Percentiles rank a stretch among this genome's conserved stretches.
These are phyloP conservation scores for Mormyrus lacerda DNA, from an alignment of 2,113 vertebrate genomes.

Conservation along the genomic window DNA sequence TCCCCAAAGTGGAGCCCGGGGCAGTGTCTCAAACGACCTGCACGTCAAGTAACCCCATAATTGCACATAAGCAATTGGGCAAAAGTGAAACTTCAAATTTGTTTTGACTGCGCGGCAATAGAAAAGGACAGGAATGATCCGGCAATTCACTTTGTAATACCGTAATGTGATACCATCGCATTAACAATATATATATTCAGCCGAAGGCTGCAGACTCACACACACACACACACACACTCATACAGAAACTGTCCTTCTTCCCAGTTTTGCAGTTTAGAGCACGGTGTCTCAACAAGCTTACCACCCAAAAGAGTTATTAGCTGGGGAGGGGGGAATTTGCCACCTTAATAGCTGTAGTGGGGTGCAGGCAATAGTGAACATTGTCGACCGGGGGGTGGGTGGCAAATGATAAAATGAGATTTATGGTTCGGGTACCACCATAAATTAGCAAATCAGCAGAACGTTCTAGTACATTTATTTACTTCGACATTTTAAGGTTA, in stretches of 20 bases:
- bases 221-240: neutral
- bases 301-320: neutral
- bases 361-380: neutral
- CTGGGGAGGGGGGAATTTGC: neutral
- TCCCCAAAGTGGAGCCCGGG: slow-evolving; percentile 38
- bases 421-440: neutral
- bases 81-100: slow-evolving; percentile 37
- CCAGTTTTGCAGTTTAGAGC: neutral
- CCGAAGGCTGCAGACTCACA: neutral
- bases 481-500: neutral
- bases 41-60: slow-evolving; percentile 37
- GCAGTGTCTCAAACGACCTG: slow-evolving; percentile 34
- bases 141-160: slow-evolving; percentile 17
- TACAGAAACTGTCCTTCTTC: neutral
- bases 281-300: neutral
- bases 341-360: neutral
- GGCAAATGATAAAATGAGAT: neutral
- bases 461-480: neutral
- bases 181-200: neutral
- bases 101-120: slow-evolving; percentile 34
- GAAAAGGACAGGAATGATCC: slow-evolving; percentile 8
- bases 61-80: slow-evolving; percentile 30
- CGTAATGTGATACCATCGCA: neutral
- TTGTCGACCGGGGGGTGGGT: neutral
- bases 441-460: neutral